Evolutionary conservation across 2,797 vertebrate genomes (phyloP), one percentile per base, ranked within the genome.

Genomic region (Oreonectes daqikongensis): DNA sequence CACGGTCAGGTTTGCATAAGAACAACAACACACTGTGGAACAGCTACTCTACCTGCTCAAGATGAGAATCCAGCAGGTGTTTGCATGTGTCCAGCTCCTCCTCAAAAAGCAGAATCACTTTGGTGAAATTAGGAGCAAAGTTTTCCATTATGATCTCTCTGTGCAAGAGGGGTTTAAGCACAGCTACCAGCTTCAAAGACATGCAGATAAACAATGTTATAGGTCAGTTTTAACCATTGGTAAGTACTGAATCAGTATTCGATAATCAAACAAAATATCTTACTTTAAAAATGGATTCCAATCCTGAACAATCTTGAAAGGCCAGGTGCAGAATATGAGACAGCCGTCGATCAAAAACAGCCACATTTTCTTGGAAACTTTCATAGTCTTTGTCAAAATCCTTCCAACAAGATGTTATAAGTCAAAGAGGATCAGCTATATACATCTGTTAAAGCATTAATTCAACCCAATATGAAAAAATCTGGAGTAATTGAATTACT

Each of bases 201-300:
- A 65, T 65, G 67, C 20, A 72, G 24, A 61, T 70, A 66, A 0
- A 66, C n/a, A 66, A 61, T 14, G 20, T 78, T 59, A 55, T 22
- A 50, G 15, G 15, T 46, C 22, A 9, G 44, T 7, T 69, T 42
- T 72, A 35, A 2, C 5, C 20, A 59, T 11, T 12, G 12, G 40
- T 3, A 12, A 42, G 3, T 12, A 15, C 3, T 42, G 2, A 42
- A 12, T 14, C 40, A 42, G 12, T 42, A 42, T 42, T 14, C 30
- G 61, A n/a, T n/a, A n/a, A n/a, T n/a, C n/a, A n/a, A n/a, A n/a
- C n/a, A n/a, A n/a, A 64, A n/a, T 32, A 59, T 46, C 85, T 87
- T 87, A 94, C 93, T 90, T 95, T 95, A 77, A 94, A 92, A 24
- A 90, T 83, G 30, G 93, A 93, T 87, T 95, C 93, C 82, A 95